phyloP scores from a whole-genome alignment of 2,797 vertebrate species.

The Fistularia commersonii region DNA sequence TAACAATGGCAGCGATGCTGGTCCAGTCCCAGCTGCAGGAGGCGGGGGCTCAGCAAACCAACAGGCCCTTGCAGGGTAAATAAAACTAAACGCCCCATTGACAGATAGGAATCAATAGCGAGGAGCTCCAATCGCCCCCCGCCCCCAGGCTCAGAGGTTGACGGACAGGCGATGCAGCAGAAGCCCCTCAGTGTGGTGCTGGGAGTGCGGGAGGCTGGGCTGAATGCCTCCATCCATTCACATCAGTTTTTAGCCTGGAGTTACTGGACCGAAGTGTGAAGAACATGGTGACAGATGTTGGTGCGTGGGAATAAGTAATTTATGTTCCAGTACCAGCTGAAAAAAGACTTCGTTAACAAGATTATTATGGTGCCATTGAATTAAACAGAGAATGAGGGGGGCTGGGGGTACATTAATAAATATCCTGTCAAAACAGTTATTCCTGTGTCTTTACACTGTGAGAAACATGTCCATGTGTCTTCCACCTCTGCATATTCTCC shows the following conservation, averaged over 20 bases:
- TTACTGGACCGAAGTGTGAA: slow-evolving; percentile 14
- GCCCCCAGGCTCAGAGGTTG: slow-evolving; percentile 18
- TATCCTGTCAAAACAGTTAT: slow-evolving; percentile 6
- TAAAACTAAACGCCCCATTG: slow-evolving; percentile 50
- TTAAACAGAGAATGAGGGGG: background rate
- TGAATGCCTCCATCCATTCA: slow-evolving; percentile 28
- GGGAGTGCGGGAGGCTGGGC: slow-evolving; percentile 34
- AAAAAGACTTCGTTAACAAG: slow-evolving; percentile 3
- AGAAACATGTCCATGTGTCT: too few species aligned
- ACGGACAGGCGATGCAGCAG: slow-evolving; percentile 59
- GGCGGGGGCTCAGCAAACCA: slow-evolving; percentile 16
- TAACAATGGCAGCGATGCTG: slow-evolving; percentile 23
- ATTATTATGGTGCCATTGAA: background rate
- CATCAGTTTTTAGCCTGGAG: slow-evolving; percentile 27
- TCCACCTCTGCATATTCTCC: too few species aligned
- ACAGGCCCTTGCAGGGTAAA: slow-evolving; percentile 40
- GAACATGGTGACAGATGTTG: slow-evolving; percentile 8
- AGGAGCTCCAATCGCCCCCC: slow-evolving; percentile 21
- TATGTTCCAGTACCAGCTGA: background rate
- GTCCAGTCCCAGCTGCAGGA: slow-evolving; percentile 28
- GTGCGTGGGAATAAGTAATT: slow-evolving; percentile 16
- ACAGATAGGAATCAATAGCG: slow-evolving; percentile 62
- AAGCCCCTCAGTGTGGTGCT: slow-evolving; percentile 12
- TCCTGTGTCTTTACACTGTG: slow-evolving; percentile 9
- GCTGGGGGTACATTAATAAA: too few species aligned